These are phyloP conservation scores for Myotis myotis DNA, from an alignment of 2,797 vertebrate species.

Conservation along the genomic window DNA sequence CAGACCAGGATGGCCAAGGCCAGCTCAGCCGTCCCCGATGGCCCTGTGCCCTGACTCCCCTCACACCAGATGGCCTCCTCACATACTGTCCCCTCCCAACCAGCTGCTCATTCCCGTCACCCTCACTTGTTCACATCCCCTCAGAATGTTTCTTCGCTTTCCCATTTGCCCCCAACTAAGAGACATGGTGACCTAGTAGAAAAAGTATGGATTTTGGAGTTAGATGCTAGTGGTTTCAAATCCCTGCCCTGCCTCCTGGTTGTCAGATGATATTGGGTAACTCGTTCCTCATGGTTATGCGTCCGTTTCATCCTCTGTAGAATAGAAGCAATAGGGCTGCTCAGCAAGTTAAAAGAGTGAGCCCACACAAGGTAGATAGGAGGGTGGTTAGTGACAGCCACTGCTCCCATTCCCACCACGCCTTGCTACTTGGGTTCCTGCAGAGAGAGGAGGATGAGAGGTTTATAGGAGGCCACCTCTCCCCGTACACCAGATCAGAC, in stretches of 20 bases:
- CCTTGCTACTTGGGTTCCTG: neutral
- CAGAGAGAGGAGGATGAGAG: neutral
- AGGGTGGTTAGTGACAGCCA: neutral
- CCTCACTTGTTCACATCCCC: neutral
- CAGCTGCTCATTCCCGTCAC: neutral
- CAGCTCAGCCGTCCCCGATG: neutral
- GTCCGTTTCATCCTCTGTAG: neutral
- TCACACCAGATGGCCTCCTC: neutral
- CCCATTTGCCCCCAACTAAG: neutral
- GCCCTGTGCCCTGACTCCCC: too few relatives aligned
- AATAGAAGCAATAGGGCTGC: neutral
- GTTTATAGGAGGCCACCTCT: neutral
- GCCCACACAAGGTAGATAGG: neutral
- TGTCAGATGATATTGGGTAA: neutral
- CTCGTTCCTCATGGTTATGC: neutral
- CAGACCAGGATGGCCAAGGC: neutral
- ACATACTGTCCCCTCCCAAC: neutral
- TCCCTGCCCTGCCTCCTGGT: neutral
- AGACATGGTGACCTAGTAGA: neutral
- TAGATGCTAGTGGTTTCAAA: neutral
- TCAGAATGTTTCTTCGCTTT: neutral
- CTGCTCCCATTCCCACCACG: neutral
- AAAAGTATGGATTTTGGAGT: neutral
- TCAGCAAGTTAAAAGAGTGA: neutral
- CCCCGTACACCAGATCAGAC: neutral